These are phyloP conservation scores for Mus spretus DNA, from an alignment of 2,797 vertebrate species.

Conservation along the genomic window DNA sequence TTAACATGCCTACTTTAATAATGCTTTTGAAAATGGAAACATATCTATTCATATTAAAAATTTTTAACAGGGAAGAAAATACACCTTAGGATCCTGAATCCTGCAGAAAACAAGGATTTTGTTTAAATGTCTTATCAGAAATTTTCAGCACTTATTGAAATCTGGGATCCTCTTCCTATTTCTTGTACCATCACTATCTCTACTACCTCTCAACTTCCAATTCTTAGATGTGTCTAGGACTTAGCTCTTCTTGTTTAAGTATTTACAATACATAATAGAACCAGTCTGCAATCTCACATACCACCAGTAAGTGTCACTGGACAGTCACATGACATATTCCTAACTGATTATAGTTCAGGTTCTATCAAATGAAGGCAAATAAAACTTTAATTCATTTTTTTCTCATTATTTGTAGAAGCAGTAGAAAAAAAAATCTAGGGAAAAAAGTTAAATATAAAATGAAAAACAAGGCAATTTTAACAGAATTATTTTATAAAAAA, in stretches of 20 bases:
- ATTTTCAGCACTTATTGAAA: constrained; percentile 55
- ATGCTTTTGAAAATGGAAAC: constrained; percentile 44
- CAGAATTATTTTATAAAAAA: constrained; percentile 69
- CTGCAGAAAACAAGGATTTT: constrained; percentile 36
- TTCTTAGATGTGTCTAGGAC: constrained; percentile 60
- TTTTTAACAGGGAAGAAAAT: constrained; percentile 58
- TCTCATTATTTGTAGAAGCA: constrained; percentile 60
- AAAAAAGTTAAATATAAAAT: constrained; percentile 53
- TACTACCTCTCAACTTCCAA: constrained; percentile 62
- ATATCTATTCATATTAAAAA: neutral
- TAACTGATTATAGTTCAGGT: constrained; percentile 66
- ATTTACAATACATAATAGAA: constrained; percentile 73
- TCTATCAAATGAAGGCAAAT: constrained; percentile 65
- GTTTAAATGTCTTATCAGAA: constrained; percentile 59
- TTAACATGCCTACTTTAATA: constrained; percentile 55
- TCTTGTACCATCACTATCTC: constrained; percentile 5
- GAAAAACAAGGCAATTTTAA: constrained; percentile 54
- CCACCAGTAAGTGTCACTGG: constrained; percentile 80
- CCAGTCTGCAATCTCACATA: constrained; percentile 74
- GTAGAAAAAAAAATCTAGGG: constrained; percentile 55
- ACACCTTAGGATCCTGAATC: constrained; percentile 31
- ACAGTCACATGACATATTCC: constrained; percentile 74
- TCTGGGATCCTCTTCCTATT: constrained; percentile 47
- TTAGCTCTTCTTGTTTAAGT: constrained; percentile 47
- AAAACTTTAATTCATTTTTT: constrained; percentile 65